Base-by-base conservation (phyloP, 1,140 invertebrate species). In the Platyura marginata region DNA sequence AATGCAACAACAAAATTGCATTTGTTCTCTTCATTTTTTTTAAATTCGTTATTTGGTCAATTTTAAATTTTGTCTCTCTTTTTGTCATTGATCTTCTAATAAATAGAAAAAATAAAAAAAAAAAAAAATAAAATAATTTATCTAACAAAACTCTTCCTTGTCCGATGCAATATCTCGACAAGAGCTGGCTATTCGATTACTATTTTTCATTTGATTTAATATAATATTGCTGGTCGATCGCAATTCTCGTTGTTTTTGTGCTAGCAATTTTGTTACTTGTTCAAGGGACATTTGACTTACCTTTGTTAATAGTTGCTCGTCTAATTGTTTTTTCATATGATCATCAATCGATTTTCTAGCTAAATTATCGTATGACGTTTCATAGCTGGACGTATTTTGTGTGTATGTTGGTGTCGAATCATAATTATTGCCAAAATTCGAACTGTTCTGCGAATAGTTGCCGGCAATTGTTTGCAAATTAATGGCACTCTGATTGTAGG, bases 301-400 rank as follows among this genome's bases (percentile, higher is more conserved):
- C 42, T 43, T 43, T 9, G n/a, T 36, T 3, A 43, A 5, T 16
- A 40, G 19, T 13, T 43, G 42, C n/a, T 43, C 42, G 21, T 43
- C 42, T 13, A 36, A 15, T 36, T 43, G 38, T 9, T 43, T 35
- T 19, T 43, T 43, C 42, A 43, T 43, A 37, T 36, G 42, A 9
- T 43, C 42, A 22, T 43, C 42, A 21, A 29, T 29, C 9, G 21
- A 33, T 40, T 40, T 40, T 22, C 38, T 20, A 13, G 38, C 19
- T 3, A 21, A 18, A 35, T 35, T 36, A 13, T 43, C 42, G 16
- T 22, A 35, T 21, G 33, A 43, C 13, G 38, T 21, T 9, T 40
- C 38, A 21, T 22, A 22, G 11, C 15, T 29, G 9, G 42, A 36
- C 21, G 42, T 36, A 21, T 35, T 43, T 16, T 29, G 23, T 13